A percentile compares a stretch with the other conserved stretches of the same genome.
These are phyloP conservation scores for Colossoma macropomum DNA, from an alignment of 2,113 vertebrate genomes.

Conservation along the genomic window DNA sequence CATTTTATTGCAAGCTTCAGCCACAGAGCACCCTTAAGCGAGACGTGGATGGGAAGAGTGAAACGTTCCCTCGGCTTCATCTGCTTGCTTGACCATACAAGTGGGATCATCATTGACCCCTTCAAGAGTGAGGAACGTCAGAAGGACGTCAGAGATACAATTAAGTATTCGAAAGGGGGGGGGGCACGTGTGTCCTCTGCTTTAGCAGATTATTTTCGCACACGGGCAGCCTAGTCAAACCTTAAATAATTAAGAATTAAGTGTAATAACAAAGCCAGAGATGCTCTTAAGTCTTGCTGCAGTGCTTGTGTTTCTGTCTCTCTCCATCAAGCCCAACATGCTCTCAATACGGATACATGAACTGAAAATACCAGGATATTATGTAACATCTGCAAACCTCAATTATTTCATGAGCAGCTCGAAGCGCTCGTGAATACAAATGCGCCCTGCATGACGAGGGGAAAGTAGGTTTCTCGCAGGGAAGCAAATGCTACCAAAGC, in stretches of 20 bases:
- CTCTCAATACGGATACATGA: constrained; percentile 48
- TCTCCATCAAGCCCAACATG: constrained; percentile 51
- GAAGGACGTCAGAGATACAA: constrained; percentile 43
- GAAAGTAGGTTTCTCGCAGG: constrained; percentile 40
- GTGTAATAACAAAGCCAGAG: constrained; percentile 14
- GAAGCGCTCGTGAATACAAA: constrained; percentile 57
- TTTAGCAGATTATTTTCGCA: constrained; percentile 5
- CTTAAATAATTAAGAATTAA: constrained; percentile 16
- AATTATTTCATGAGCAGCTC: constrained; percentile 57
- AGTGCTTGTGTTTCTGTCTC: constrained; percentile 35
- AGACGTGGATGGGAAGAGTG: constrained; percentile 30
- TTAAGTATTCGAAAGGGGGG: constrained; percentile 40
- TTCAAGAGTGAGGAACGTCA: constrained; percentile 41
- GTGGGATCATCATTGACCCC: constrained; percentile 31
- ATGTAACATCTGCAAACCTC: constrained; percentile 59
- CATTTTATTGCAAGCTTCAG: constrained; percentile 45
- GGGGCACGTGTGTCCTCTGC: constrained; percentile 18
- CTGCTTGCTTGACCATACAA: constrained; percentile 4
- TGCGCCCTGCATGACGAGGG: constrained; percentile 50
- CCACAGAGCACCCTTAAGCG: constrained; percentile 44
- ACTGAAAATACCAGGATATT: constrained; percentile 55
- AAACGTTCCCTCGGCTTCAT: constrained; percentile 32
- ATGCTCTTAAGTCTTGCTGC: constrained; percentile 35
- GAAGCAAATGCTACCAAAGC: constrained; percentile 48
- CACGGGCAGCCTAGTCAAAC: not conserved